Evolutionary conservation across 37 sponge, comb jelly and placozoan genomes (phyloP), one percentile per base, ranked within the genome.

Genomic region (Chondrilla cf. caribensis): DNA sequence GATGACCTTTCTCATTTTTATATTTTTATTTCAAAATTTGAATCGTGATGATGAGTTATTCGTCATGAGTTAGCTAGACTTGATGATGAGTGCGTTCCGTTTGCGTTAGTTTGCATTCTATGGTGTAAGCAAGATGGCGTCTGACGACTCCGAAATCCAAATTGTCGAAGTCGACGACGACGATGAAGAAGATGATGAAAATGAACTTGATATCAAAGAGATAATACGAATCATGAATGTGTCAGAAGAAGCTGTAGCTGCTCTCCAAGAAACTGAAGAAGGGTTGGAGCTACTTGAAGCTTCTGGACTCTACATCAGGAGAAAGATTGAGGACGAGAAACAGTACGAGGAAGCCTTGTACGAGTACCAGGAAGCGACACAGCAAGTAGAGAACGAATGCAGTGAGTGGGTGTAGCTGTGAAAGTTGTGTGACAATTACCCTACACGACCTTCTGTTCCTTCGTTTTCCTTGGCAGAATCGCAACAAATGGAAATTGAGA

Each of bases 121-220:
- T 60, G n/a, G n/a, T n/a, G n/a, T n/a, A n/a, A 36, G 24, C 36
- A 68, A 70, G 68, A 54, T 47, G 65, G 64, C 41, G 21, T 76
- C 38, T 31, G 81, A 81, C 24, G 72, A 44, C 0, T 75, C 71
- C 8, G 22, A 38, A 8, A 44, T 38, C 32, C 58, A 79, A 31
- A 58, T 29, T 21, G 37, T 68, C 2, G 37, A 36, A 68, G 67
- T 26, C 5, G 25, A 25, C 19, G 78, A 54, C 6, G 70, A 35
- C 3, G 66, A 81, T 17, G 54, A 77, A 0, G 87, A 60, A 33
- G 87, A 77, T 31, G 87, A 77, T 29, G 78, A 82, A 21, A 82
- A 86, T 40, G 65, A 36, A 36, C 25, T 3, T 38, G 64, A 54
- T 24, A 24, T 66, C 21, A 66, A 54, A 76, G 58, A 66, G 79